Base-by-base conservation (phyloP, 2,888 invertebrate genomes). In the Campopleginae sp. region DNA sequence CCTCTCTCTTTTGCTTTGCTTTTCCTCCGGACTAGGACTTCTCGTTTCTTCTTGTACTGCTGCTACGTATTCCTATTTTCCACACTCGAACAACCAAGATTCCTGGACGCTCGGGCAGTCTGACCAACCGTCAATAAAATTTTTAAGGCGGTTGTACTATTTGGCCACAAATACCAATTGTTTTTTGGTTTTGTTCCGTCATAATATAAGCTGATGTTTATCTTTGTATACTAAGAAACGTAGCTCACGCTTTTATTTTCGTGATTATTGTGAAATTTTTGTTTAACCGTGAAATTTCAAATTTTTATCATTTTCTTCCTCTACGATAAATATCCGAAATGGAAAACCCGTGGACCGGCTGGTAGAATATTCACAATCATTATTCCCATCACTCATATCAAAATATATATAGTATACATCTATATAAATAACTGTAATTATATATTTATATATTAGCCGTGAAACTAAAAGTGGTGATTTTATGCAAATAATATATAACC, bases 281-380 rank as follows among this genome's bases (percentile, higher is more conserved):
- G n/a, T n/a, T n/a, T 0, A 38, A 8, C 38, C 7, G 5, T 38
- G 10, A 38, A 33, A 38, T 8, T 38, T 10, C 8, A 38, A 10
- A 38, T 38, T 38, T 10, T 1, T 7, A 65, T 23, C 3, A 65
- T 65, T 44, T 72, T 54, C n/a, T 51, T 51, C 31, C n/a, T 31
- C 44, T 17, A 44, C 12, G 12, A 42, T 77, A 17, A 8, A 42
- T 19, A 61, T 54, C 8, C 12, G 27, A 80, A 80, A 38, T 7
- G 38, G 38, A 65, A 68, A 70, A 82, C 65, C 63, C 68, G 19
- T 71, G n/a, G 12, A 51, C 61, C 42, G 17, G n/a, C 38, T n/a
- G 23, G 17, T 46, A 8, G n/a, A 27, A 44, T 19, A 46, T 68
- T 68, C 5, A 68, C 17, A 54, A 71, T 71, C 33, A 33, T 33